Base-by-base conservation (phyloP, 2,113 vertebrate genomes). In the Heterocephalus glaber region DNA sequence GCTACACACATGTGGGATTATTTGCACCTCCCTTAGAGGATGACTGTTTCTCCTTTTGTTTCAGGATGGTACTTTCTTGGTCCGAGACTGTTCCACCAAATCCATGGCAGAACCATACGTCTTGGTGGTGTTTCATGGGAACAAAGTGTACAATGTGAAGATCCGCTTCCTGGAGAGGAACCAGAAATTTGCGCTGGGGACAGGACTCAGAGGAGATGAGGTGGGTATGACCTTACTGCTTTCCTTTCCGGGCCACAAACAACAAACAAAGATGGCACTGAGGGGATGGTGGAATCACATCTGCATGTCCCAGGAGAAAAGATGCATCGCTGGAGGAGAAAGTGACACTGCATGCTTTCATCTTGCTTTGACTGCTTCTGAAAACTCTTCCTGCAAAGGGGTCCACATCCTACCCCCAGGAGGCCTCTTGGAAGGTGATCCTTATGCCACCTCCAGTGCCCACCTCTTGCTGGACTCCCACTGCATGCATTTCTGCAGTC, bases 81-180 rank as follows among this genome's bases (percentile, higher is more conserved):
- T 99, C 20, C 98, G 99, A 85, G 98, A 99, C 76, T 99, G 98
- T 90, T 99, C 99, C 61, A 97, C 95, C 52, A 99, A 98, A 97
- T 98, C 98, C 92, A 97, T 76, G 33, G 80, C 98, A 4, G 99
- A 99, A n/a, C 99, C 99, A 0, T 98, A 99, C 0, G 99, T 99
- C 33, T 91, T 99, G 98, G 98, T 98, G 3, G 98, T 99, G 93
- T 99, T 99, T 94, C 98, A 99, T 0, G 95, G 98, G 85, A 99
- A 98, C 96, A 99, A 98, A 96, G 99, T 99, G n/a, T 99, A 99
- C 97, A 99, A 99, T 19, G 98, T 99, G 38, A 99, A 99, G 97
- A 99, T 99, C 68, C 99, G 99, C 66, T 99, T 99, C 96, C 98
- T 99, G 17, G 98, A 98, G 72, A 96, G 96, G 5, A 98, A 56